phyloP scores from a whole-genome alignment of 2,888 invertebrate genomes.

The Drosophila multiciliata region DNA sequence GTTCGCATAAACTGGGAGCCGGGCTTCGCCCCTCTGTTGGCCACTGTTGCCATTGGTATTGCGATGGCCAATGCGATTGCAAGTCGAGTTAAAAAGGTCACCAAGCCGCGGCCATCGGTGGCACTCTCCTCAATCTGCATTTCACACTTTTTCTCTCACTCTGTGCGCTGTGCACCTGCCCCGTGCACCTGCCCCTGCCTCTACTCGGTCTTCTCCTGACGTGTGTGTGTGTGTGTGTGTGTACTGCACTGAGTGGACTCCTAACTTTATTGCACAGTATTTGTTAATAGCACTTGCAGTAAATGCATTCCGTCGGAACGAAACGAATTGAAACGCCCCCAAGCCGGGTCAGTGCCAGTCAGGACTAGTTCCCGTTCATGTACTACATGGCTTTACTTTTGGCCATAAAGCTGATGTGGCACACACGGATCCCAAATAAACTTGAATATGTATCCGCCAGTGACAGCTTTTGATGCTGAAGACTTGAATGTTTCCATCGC shows the following conservation, averaged over 20 bases:
- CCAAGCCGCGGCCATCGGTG: constrained; percentile 47
- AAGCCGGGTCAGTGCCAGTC: not conserved
- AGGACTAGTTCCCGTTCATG: not conserved
- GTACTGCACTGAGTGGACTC: constrained; percentile 3
- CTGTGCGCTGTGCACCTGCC: not conserved
- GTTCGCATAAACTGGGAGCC: constrained; percentile 55
- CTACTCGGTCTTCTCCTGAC: not conserved
- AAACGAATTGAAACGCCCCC: constrained; percentile 1
- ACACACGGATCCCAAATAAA: not conserved
- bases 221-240: constrained; percentile 1
- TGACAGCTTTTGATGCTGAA: not conserved
- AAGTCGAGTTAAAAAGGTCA: constrained; percentile 48
- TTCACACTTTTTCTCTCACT: constrained; percentile 2
- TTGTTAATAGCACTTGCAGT: constrained; percentile 69
- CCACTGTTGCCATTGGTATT: constrained; percentile 8
- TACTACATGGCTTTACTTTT: not conserved
- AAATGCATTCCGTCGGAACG: constrained; percentile 47
- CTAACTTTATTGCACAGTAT: constrained; percentile 54
- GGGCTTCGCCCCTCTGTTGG: not conserved
- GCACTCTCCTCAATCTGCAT: not conserved
- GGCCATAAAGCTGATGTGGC: constrained; percentile 1
- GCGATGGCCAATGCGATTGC: constrained; percentile 5
- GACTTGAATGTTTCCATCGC: not conserved
- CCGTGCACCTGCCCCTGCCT: not conserved
- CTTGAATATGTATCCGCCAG: not conserved